Evolutionary conservation across 1,140 invertebrate species (phyloP), one percentile per base, ranked within the genome.

Genomic region (Bilobella aurantiaca): DNA sequence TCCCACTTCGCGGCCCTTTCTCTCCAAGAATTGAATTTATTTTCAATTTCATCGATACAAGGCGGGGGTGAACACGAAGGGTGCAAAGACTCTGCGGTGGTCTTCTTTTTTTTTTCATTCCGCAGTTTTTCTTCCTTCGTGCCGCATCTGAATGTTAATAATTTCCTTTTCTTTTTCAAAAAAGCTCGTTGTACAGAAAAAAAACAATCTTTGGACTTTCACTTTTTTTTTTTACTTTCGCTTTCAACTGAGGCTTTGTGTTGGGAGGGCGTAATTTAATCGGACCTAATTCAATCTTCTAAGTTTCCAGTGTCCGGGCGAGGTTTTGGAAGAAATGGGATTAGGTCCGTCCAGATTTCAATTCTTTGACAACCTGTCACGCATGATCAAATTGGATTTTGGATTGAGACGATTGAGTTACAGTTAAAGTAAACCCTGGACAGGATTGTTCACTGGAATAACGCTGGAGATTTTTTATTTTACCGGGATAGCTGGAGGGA

Each of bases 41-140:
- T 53, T 53, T 53, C 49, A 53, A 53, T 53, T 53, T 53, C 49
- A 53, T 53, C 49, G 49, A 53, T 53, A 53, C 49, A 53, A 18
- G n/a, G 25, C 23, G 5, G 49, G 14, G 25, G 21, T 5, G 21
- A 12, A 53, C 12, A 14, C 14, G 49, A 53, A 23, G 21, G 49
- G 21, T 12, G 21, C 12, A 53, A 53, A 23, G 49, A 12, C 12
- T 18, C 49, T 5, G 49, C 25, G 49, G 49, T 53, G 49, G 49
- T 53, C 49, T 23, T 53, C 5, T 53, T 3, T 18, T 23, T 14
- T 23, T 53, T 23, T 23, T 23, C 8, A 23, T 23, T 12, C 12
- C 49, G 23, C 25, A 42, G 8, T 42, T 12, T 42, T 42, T 42
- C n/a, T 42, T n/a, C 37, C 37, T 42, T 42, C n/a, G 37, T 42